phyloP scores from a whole-genome alignment of 1,140 invertebrate species.

The Leptinotarsa defecta region DNA sequence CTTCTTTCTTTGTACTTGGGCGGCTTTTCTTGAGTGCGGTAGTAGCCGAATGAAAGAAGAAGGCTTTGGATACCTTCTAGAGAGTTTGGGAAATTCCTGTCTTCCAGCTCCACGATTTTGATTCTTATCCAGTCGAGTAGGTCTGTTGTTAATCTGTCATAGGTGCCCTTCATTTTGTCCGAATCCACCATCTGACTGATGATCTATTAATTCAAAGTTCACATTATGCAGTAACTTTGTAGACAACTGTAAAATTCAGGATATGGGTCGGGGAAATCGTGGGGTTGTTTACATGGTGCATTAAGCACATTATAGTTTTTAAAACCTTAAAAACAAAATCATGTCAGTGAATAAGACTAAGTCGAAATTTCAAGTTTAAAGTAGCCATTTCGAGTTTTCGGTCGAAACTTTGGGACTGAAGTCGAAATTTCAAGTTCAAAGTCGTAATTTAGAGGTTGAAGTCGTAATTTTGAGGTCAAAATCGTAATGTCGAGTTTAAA shows the following conservation, averaged over 20 bases:
- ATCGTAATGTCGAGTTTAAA: too few species aligned
- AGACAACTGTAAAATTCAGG: too few species aligned
- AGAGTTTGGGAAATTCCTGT: slow-evolving; percentile 92
- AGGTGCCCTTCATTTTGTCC: slow-evolving; percentile 88
- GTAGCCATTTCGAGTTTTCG: too few species aligned
- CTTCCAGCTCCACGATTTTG: slow-evolving; percentile 85
- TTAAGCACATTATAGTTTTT: too few species aligned
- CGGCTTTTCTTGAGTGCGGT: slow-evolving; percentile 95
- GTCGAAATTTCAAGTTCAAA: too few species aligned
- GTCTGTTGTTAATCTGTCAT: slow-evolving; percentile 81
- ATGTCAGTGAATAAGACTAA: too few species aligned
- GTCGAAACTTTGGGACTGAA: too few species aligned
- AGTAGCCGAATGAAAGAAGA: slow-evolving; percentile 89
- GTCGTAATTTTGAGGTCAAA: fast-evolving
- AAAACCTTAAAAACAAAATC: too few species aligned
- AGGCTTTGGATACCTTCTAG: slow-evolving; percentile 93
- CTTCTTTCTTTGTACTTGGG: slow-evolving; percentile 97
- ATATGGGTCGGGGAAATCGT: too few species aligned
- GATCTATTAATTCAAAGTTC: slow-evolving; percentile 68
- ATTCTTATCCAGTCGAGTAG: slow-evolving; percentile 92
- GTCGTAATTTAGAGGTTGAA: too few species aligned
- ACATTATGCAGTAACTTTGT: neutral
- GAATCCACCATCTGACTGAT: slow-evolving; percentile 94
- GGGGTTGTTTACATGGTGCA: too few species aligned
- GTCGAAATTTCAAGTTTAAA: too few species aligned